Evolutionary conservation across 2,797 vertebrate genomes (phyloP), one percentile per base, ranked within the genome.

Genomic region (Chelon labrosus): DNA sequence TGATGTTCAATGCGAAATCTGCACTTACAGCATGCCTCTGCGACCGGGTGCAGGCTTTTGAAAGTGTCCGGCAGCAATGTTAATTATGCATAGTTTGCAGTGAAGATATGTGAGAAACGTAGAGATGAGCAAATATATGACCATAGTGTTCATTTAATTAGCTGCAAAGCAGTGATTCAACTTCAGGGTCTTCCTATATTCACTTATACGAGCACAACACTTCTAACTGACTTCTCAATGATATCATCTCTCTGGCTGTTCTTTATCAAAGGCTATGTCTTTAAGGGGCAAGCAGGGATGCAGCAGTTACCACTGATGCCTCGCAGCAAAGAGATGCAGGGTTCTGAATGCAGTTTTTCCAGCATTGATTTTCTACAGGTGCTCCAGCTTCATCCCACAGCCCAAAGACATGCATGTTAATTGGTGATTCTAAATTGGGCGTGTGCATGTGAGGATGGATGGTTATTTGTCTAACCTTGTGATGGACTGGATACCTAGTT

Each of bases 171-270:
- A 39, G 20, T 9, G 1, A 35, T 51, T 75, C 19, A 31, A 70
- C n/a, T 61, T 68, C 4, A 63, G 44, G 39, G 22, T 39, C 16
- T 69, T 57, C 2, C 14, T 35, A 37, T 46, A 44, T 14, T 10
- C 27, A 47, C n/a, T 22, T 47, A 46, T 62, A 62, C 0, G 38
- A 16, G 42, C 47, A 37, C n/a, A 39, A 52, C 49, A 35, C 5
- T 44, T 64, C 55, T 46, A 6, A 50, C 47, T 70, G 77, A 86
- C 64, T 72, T 66, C 58, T 69, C 20, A 12, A 10, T 77, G 51
- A 79, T 65, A 62, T 77, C n/a, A 14, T 11, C 58, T 74, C 70
- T 65, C 27, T 73, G 60, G 74, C 22, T 75, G 20, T 49, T 42
- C 42, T 51, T 65, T 65, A 54, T 9, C 4, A 19, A 62, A 79